Evolutionary conservation across 1,140 invertebrate species (phyloP), one percentile per base, ranked within the genome.

Genomic region (Aphidius gifuensis): DNA sequence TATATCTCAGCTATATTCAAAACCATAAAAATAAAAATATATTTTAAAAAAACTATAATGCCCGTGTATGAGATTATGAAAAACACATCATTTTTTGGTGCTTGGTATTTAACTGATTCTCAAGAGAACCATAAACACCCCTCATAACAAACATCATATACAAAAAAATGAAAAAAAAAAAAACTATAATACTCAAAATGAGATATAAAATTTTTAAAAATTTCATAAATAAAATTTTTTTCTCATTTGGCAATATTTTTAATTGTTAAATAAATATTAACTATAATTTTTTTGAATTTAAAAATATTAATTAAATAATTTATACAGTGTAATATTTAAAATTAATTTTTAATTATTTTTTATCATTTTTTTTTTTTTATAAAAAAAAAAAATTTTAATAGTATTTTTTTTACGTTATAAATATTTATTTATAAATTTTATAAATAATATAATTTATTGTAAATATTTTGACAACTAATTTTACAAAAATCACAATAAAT

Each of bases 101-200:
- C 69, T 55, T 64, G 23, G 23, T 32, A 32, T 32, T 32, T 32
- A 32, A 32, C 23, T 32, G 2, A 32, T 32, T 32, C 23, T 32
- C 23, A 32, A 32, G 23, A 32, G 23, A 32, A 32, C 23, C 70
- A 73, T 72, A 74, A 72, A 72, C 70, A 73, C 72, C 73, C 71
- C 69, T 67, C 68, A 70, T 16, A 16, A 16, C 16, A 16, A 16
- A 16, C 1, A 16, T 1, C 16, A 16, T 16, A 16, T 16, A 16
- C 1, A 16, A 16, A 16, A 16, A 16, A 16, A 16, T 16, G 72
- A 73, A 65, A 66, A 69, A 53, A 64, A 54, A 62, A 47, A 48
- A 50, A 23, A 50, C 48, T 44, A 16, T 16, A 16, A 16, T 16
- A 16, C 16, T 16, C 16, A 16, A 16, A 16, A 16, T 16, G 16